phyloP scores from a whole-genome alignment of 2,888 invertebrate genomes.

The Oxystoma pomonae region DNA sequence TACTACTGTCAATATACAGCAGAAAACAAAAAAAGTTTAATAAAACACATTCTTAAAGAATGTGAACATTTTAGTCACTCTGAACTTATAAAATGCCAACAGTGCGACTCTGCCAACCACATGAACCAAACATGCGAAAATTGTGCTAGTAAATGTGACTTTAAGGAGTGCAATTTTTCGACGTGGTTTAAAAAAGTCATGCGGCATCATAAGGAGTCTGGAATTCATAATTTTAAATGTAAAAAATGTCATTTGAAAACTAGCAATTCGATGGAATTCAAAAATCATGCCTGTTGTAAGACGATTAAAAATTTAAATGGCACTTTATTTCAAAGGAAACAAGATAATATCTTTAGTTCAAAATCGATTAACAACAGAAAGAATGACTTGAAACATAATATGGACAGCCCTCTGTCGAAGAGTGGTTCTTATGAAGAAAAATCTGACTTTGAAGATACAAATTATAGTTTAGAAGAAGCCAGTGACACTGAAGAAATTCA shows the following conservation, averaged over 20 bases:
- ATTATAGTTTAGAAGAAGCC: too few species aligned
- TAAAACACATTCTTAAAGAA: background rate
- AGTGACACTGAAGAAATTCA: too few species aligned
- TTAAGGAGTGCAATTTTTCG: background rate
- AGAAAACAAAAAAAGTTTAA: background rate
- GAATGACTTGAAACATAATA: too few species aligned
- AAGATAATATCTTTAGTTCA: too few species aligned
- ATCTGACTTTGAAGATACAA: too few species aligned
- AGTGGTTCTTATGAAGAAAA: too few species aligned
- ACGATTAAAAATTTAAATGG: background rate
- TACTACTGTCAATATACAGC: background rate
- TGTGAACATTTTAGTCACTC: background rate
- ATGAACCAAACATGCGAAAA: background rate
- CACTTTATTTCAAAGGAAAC: too few species aligned
- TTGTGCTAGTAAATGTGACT: background rate
- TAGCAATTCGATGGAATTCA: background rate
- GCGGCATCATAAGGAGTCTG: background rate
- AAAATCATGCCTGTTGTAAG: background rate
- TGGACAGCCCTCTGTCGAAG: too few species aligned
- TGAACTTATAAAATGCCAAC: background rate
- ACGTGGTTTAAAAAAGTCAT: background rate
- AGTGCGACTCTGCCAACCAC: background rate
- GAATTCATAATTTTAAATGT: background rate
- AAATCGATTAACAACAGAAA: too few species aligned
- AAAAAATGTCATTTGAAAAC: background rate